Conservation (phyloP, 2,797 vertebrate species). For the Cirrhinus molitorella region DNA sequence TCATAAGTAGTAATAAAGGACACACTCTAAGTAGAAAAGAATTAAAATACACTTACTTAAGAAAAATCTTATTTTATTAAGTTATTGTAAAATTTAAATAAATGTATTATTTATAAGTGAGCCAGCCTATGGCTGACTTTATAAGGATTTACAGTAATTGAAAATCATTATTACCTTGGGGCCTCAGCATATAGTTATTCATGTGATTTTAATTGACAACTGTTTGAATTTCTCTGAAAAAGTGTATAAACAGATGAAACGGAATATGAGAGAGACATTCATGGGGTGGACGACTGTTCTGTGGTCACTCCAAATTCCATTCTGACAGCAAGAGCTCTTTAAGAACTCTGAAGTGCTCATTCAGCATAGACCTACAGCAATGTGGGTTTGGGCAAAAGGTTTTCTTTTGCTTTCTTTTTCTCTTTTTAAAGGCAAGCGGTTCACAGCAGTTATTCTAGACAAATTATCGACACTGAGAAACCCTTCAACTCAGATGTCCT, state of each 20-base stretch:
- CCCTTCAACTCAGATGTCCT: constrained; percentile 74
- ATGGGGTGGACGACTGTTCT: constrained; percentile 61
- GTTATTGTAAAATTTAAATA: background rate
- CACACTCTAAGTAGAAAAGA: background rate
- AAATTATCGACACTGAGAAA: constrained; percentile 80
- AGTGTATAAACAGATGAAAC: constrained; percentile 55
- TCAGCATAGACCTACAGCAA: constrained; percentile 75
- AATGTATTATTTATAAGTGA: background rate
- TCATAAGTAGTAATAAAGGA: background rate
- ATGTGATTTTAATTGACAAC: constrained; percentile 40
- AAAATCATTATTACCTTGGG: background rate
- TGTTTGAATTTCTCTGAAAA: constrained; percentile 20
- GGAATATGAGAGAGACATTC: constrained; percentile 68
- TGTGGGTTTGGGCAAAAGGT: constrained; percentile 65
- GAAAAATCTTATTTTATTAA: background rate
- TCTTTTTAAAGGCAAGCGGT: constrained; percentile 59
- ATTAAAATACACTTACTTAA: background rate
- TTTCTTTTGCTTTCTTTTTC: constrained; percentile 59
- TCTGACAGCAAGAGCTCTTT: constrained; percentile 83
- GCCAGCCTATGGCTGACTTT: background rate
- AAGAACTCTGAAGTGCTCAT: constrained; percentile 77
- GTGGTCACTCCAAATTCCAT: constrained; percentile 84
- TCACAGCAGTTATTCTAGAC: constrained; percentile 76
- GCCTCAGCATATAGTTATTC: background rate
- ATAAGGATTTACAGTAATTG: background rate